These are phyloP conservation scores for Halisarca cf. caerulea DNA, from an alignment of 37 sponge, comb jelly and placozoan genomes.

Conservation along the genomic window DNA sequence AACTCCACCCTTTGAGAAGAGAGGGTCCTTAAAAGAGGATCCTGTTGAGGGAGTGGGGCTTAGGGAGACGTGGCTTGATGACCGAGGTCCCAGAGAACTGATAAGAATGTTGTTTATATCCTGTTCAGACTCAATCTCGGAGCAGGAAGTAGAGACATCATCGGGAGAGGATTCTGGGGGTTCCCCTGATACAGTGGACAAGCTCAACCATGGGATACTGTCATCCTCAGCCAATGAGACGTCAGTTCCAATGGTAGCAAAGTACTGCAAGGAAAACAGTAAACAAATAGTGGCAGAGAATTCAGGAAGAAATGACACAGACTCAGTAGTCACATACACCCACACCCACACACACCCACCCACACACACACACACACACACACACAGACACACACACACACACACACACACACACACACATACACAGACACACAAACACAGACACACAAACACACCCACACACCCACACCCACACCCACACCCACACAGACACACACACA, in stretches of 20 bases:
- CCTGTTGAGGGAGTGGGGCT: background rate
- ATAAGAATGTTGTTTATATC: background rate
- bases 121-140: background rate
- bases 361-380: too few species aligned
- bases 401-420: too few species aligned
- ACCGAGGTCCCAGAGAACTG: too few species aligned
- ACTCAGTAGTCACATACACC: too few species aligned
- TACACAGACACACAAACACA: too few species aligned
- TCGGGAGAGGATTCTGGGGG: background rate
- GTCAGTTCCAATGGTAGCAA: conserved; percentile 47
- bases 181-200: conserved; percentile 27
- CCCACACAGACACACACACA: too few species aligned
- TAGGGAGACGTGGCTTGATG: background rate
- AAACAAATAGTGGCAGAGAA: background rate
- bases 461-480: too few species aligned
- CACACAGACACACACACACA: too few species aligned
- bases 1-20: background rate
- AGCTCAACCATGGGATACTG: conserved; percentile 69
- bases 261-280: conserved; percentile 47
- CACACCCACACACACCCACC: too few species aligned
- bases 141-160: background rate
- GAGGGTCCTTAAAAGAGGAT: background rate
- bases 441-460: too few species aligned
- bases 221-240: background rate
- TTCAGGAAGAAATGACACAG: background rate